These are phyloP conservation scores for Macaria liturata DNA, from an alignment of 2,888 invertebrate genomes.

Conservation along the genomic window DNA sequence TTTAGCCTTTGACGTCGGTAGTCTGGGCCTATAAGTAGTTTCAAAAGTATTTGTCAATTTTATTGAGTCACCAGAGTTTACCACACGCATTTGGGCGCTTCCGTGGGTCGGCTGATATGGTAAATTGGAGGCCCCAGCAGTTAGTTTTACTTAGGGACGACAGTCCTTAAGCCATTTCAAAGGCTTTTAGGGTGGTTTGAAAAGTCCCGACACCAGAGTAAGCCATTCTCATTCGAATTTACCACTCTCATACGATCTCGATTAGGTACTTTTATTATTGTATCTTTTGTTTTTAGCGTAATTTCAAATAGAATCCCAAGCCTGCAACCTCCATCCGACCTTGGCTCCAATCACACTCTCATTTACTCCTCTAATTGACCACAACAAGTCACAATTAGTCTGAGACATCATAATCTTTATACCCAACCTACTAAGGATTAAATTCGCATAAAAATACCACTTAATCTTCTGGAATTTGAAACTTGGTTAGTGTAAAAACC, in stretches of 20 bases:
- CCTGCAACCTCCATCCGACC: conserved; percentile 42
- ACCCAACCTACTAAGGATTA: conserved; percentile 36
- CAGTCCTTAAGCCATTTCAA: too few species aligned
- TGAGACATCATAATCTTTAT: conserved; percentile 28
- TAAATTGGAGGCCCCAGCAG: background rate
- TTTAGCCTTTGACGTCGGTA: too few species aligned
- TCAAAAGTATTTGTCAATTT: background rate
- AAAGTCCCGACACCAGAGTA: too few species aligned
- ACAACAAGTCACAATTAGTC: conserved; percentile 36
- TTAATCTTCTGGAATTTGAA: conserved; percentile 44
- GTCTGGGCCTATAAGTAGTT: background rate
- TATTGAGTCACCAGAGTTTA: background rate
- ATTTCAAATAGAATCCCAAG: background rate
- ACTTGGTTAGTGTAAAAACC: conserved; percentile 49
- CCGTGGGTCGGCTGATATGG: background rate
- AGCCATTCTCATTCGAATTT: too few species aligned
- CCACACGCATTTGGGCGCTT: background rate
- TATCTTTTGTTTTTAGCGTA: too few species aligned
- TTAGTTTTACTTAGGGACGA: too few species aligned
- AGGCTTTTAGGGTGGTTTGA: too few species aligned
- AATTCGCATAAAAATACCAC: conserved; percentile 39
- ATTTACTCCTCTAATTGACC: conserved; percentile 53
- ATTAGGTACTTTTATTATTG: too few species aligned
- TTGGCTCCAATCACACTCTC: conserved; percentile 47
- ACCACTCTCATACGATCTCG: too few species aligned